Percentiles rank a stretch among this genome's conserved stretches.
Conservation (phyloP, 2,113 vertebrate genomes). For the Aleadryas rufinucha region DNA sequence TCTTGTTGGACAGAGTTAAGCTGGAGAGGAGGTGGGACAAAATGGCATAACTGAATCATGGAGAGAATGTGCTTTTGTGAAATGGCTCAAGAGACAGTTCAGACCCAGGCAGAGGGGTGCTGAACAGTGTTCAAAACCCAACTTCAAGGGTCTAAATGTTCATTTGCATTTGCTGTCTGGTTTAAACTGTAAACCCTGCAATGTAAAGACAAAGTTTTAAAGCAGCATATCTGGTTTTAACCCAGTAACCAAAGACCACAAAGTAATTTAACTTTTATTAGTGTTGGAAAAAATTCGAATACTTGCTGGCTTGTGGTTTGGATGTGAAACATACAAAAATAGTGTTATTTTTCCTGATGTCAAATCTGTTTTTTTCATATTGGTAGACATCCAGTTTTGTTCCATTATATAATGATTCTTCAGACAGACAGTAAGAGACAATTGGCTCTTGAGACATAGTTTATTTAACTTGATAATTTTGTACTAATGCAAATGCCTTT, state of each 20-base stretch:
- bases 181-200: constrained; percentile 57
- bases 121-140: not conserved
- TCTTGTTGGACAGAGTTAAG: not conserved
- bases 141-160: constrained; percentile 8
- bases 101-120: not conserved
- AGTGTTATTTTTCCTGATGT: constrained; percentile 44
- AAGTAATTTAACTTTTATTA: constrained; percentile 72
- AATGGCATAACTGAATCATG: not conserved
- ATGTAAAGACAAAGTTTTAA: constrained; percentile 44
- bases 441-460: not conserved
- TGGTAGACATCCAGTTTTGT: constrained; percentile 24
- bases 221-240: constrained; percentile 59
- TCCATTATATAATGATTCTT: constrained; percentile 41
- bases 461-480: constrained; percentile 4
- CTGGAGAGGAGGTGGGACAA: not conserved
- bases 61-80: constrained; percentile 28
- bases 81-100: constrained; percentile 7
- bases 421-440: not conserved
- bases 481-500: not conserved
- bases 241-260: constrained; percentile 65
- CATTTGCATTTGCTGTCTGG: constrained; percentile 46
- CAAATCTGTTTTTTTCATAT: not conserved
- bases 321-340: constrained; percentile 49
- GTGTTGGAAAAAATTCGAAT: constrained; percentile 67
- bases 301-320: constrained; percentile 67